A percentile compares a stretch with the other conserved stretches of the same genome.
These are phyloP conservation scores for Cheiracanthium punctorium DNA, from an alignment of 2,888 invertebrate genomes.

Conservation along the genomic window DNA sequence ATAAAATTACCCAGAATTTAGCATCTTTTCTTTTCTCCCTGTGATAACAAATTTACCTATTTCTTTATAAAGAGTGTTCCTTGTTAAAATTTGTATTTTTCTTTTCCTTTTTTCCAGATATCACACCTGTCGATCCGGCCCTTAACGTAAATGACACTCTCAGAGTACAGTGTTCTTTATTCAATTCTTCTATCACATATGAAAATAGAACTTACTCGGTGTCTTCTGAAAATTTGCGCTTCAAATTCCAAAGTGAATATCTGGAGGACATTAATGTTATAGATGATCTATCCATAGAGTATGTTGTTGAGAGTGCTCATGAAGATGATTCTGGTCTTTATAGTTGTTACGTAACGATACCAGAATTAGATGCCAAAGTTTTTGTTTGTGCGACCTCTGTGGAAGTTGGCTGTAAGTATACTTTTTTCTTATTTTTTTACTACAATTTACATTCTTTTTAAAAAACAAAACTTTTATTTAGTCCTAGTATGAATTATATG, in stretches of 20 bases:
- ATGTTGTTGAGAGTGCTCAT: constrained; percentile 26
- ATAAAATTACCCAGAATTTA: no score
- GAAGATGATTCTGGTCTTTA: constrained; percentile 52
- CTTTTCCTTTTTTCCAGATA: constrained; percentile 27
- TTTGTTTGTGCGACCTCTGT: constrained; percentile 51
- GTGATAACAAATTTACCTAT: no score
- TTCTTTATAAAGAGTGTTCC: no score
- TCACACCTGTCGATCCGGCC: constrained; percentile 33
- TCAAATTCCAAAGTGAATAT: background rate
- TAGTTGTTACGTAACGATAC: constrained; percentile 40
- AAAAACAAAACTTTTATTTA: no score
- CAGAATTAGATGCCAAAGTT: constrained; percentile 1
- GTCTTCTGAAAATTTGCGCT: constrained; percentile 13
- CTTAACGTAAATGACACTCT: constrained; percentile 23
- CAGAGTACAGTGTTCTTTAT: constrained; percentile 20
- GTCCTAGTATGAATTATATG: no score
- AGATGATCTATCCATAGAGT: constrained; percentile 24
- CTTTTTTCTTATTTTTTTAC: background rate
- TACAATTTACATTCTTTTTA: background rate
- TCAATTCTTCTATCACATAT: background rate
- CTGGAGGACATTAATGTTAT: background rate
- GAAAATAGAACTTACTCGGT: constrained; percentile 1
- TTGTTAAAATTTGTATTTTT: no score
- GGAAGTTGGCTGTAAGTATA: constrained; percentile 67
- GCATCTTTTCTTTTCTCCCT: no score